These are phyloP conservation scores for Scartelaos histophorus DNA, from an alignment of 2,113 vertebrate species.

Conservation along the genomic window DNA sequence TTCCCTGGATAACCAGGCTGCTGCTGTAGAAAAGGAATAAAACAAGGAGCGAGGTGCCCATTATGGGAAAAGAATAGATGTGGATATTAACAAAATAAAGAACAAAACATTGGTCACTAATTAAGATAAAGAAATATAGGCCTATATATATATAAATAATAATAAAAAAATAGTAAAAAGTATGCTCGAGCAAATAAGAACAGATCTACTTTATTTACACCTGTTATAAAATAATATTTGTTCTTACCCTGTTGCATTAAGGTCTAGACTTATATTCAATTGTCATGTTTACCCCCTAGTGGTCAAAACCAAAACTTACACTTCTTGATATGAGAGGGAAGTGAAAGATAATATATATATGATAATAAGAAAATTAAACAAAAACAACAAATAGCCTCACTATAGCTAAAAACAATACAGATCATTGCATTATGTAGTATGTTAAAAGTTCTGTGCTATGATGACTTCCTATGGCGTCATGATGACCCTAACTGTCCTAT, in stretches of 20 bases:
- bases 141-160: neutral
- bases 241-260: too few species aligned
- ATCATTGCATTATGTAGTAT: neutral
- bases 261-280: neutral
- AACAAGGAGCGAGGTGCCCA: neutral
- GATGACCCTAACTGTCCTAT: constrained; percentile 32
- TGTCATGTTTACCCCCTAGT: neutral
- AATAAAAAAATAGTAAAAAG: too few species aligned
- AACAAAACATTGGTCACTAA: too few species aligned
- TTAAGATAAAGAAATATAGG: too few species aligned
- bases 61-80: neutral
- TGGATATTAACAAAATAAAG: too few species aligned
- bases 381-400: too few species aligned
- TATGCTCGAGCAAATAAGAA: too few species aligned
- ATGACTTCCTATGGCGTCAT: neutral
- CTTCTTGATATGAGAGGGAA: neutral
- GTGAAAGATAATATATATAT: too few species aligned
- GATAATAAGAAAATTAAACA: too few species aligned
- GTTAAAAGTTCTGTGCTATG: neutral
- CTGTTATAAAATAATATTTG: too few species aligned
- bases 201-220: too few species aligned
- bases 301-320: neutral
- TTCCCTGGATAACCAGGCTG: neutral
- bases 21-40: neutral
- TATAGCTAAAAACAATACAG: too few species aligned